Evolutionary conservation across 2,113 vertebrate species (phyloP).

Genomic region (Polyodon spathula): DNA sequence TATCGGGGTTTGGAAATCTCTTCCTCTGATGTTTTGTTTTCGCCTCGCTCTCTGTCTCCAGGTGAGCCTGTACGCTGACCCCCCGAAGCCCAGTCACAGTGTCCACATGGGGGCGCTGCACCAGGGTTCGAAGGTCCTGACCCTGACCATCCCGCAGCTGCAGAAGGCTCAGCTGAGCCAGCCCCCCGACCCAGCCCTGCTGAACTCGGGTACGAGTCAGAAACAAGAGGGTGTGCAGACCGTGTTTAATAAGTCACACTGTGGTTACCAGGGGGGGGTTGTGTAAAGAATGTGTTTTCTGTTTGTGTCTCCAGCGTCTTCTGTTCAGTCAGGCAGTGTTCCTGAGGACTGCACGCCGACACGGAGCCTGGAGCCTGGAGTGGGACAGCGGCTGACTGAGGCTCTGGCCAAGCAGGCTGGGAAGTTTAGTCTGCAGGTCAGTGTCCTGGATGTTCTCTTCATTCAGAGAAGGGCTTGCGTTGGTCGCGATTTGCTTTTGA

Average conservation of each 20-base stretch:
- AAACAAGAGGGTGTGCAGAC: neutral
- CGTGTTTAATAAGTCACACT: no score
- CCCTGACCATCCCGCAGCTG: slow-evolving; percentile 61
- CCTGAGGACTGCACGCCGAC: slow-evolving; percentile 21
- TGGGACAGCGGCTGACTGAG: slow-evolving; percentile 27
- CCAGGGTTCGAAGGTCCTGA: slow-evolving; percentile 47
- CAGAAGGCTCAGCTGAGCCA: slow-evolving; percentile 39
- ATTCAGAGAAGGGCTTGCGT: no score
- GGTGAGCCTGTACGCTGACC: slow-evolving; percentile 73
- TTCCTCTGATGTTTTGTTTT: neutral
- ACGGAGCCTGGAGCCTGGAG: slow-evolving; percentile 3
- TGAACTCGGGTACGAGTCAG: slow-evolving; percentile 32
- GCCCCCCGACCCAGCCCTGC: accelerated
- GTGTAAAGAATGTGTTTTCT: no score
- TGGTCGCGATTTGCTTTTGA: no score
- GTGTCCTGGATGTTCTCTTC: neutral
- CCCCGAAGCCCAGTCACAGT: slow-evolving; percentile 45
- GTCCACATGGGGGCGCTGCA: slow-evolving; percentile 34
- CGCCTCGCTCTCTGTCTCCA: slow-evolving; percentile 29
- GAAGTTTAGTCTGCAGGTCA: slow-evolving; percentile 61
- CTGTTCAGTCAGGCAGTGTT: no score
- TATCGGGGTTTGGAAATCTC: neutral
- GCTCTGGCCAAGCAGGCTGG: slow-evolving; percentile 46
- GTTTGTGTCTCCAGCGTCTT: no score
- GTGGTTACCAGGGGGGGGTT: no score